Evolutionary conservation across 2,888 invertebrate genomes (phyloP).

Genomic region (Rhimphoctona megacephalus): DNA sequence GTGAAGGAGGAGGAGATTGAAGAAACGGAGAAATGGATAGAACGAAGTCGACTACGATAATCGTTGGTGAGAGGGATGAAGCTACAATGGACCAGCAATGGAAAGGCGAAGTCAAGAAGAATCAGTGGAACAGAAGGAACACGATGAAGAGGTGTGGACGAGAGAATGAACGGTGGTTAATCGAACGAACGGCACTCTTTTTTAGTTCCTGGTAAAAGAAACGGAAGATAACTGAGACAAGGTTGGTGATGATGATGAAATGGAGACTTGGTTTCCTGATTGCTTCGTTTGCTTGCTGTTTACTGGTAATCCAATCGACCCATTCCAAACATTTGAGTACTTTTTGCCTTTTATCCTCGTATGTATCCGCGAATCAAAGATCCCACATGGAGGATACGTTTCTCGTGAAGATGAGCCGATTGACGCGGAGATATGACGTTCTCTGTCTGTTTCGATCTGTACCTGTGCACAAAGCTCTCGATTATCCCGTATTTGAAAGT

Average conservation of each 20-base stretch:
- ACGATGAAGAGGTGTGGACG: slow-evolving; percentile 13
- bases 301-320: slow-evolving; percentile 67
- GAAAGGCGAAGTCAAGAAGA: slow-evolving; percentile 74
- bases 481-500: slow-evolving; percentile 22
- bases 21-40: slow-evolving; percentile 35
- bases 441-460: not conserved
- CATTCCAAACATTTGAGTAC: slow-evolving; percentile 18
- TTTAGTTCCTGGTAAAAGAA: slow-evolving; percentile 11
- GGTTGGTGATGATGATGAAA: slow-evolving; percentile 27
- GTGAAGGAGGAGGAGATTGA: slow-evolving; percentile 31
- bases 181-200: slow-evolving; percentile 17
- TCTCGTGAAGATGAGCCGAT: not conserved
- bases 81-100: slow-evolving; percentile 70
- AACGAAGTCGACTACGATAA: slow-evolving; percentile 48
- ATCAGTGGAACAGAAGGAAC: not conserved
- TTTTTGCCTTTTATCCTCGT: not conserved
- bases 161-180: slow-evolving; percentile 12
- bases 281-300: slow-evolving; percentile 69
- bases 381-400: slow-evolving; percentile 15
- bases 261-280: not conserved
- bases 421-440: slow-evolving; percentile 6
- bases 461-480: slow-evolving; percentile 1
- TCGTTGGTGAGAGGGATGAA: slow-evolving; percentile 64
- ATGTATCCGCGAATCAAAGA: not conserved
- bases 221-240: slow-evolving; percentile 36